Conservation (phyloP, 2,888 invertebrate genomes). For the Lithophane socia region DNA sequence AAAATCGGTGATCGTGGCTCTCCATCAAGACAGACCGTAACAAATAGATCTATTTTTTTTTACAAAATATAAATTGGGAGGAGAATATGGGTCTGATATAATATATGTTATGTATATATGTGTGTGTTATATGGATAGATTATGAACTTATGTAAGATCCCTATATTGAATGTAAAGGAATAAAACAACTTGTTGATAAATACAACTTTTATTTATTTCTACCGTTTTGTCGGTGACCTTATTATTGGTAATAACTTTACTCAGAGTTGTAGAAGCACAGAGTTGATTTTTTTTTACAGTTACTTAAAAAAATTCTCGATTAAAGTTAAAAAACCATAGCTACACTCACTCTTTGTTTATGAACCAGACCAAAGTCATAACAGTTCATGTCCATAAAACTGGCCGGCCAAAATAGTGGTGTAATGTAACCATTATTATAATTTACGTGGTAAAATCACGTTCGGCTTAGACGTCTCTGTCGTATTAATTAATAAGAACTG, state of each 20-base stretch:
- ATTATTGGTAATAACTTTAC: not conserved
- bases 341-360: conserved; percentile 19
- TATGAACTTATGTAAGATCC: too few species aligned
- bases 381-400: conserved; percentile 24
- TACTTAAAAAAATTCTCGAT: too few species aligned
- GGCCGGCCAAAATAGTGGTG: conserved; percentile 11
- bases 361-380: conserved; percentile 26
- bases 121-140: too few species aligned
- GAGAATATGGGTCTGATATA: not conserved
- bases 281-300: too few species aligned
- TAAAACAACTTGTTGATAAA: not conserved
- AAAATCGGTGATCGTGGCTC: not conserved
- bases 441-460: conserved; percentile 31
- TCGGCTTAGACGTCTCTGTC: conserved; percentile 21
- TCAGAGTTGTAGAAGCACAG: too few species aligned
- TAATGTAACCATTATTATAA: conserved; percentile 12
- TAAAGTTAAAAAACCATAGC: not conserved
- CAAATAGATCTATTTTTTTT: not conserved
- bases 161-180: not conserved
- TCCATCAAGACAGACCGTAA: not conserved
- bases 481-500: conserved; percentile 39
- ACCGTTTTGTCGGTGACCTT: not conserved
- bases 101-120: too few species aligned
- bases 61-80: not conserved
- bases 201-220: not conserved